phyloP scores from a whole-genome alignment of 2,113 vertebrate species.

The Centrocercus urophasianus region DNA sequence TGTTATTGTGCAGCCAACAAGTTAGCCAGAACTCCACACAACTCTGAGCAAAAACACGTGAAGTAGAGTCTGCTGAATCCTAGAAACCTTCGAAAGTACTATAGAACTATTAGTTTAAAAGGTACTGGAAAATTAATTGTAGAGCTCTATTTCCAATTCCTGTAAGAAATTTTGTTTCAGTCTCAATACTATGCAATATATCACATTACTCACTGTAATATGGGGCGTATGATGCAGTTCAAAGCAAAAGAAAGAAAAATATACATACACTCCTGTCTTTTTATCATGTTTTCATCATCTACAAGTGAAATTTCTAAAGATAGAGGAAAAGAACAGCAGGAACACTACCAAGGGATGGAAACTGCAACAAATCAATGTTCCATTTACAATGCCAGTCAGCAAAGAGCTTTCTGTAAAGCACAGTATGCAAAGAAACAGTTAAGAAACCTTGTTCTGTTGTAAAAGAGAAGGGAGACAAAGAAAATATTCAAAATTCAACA shows the following conservation, averaged over 20 bases:
- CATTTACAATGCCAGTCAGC: neutral
- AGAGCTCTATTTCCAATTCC: neutral
- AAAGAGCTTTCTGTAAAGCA: conserved; percentile 35
- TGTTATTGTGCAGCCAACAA: neutral
- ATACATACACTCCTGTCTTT: conserved; percentile 22
- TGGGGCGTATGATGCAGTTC: neutral
- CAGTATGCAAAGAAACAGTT: conserved; percentile 19
- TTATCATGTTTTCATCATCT: neutral
- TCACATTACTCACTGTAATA: neutral
- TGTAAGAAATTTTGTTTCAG: conserved; percentile 17
- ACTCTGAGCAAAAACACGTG: neutral
- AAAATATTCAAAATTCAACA: neutral
- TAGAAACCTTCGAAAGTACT: neutral
- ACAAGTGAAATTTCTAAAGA: conserved; percentile 55
- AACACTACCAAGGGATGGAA: conserved; percentile 36
- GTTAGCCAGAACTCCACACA: neutral
- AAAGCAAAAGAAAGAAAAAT: conserved; percentile 39
- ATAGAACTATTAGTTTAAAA: neutral
- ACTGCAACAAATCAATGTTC: conserved; percentile 52
- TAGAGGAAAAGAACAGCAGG: conserved; percentile 33
- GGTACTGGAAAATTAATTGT: neutral
- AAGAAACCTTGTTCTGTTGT: neutral
- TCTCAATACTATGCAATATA: neutral
- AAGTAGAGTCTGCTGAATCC: neutral
- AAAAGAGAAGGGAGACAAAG: neutral